Evolutionary conservation across 2,797 vertebrate genomes (phyloP), one percentile per base, ranked within the genome.

Genomic region (Enoplosus armatus): DNA sequence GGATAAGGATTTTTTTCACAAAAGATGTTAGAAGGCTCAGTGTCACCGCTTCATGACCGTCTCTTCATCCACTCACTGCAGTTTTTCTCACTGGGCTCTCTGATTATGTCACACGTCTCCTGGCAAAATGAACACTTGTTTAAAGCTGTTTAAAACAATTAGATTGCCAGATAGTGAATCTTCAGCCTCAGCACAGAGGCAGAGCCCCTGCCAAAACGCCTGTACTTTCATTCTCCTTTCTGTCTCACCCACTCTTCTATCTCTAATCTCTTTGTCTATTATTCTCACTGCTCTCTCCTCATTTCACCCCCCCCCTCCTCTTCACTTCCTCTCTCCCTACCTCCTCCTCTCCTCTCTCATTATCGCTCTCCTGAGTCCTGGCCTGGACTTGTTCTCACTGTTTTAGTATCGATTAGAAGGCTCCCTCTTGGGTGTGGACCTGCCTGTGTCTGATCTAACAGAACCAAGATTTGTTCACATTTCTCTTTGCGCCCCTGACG

Each of bases 381-480:
- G 87, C 84, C 85, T 67, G 69, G 80, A 87, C 89, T 90, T 85
- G 84, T 91, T 92, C 83, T 91, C 80, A 88, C 74, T 88, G 81
- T 85, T 91, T 92, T 84, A 90, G 77, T 89, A 92, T 93, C 45
- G 91, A 94, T 90, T 80, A 75, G 72, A 73, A 29, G 51, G 60
- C 59, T 82, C 75, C 77, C 90, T 77, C 86, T 29, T 61, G 87
- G 83, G 78, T 80, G 80, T 58, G 58, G 85, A 77, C 65, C 67
- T 76, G 79, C 71, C 75, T 74, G 68, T 74, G 86, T 92, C 89
- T 90, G 88, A 91, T 91, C 89, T 85, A 89, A 90, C 74, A 50
- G 75, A 92, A 79, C 81, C 50, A 75, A 91, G 86, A 93, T 92
- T 92, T 94, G 89, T 92, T 89, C 88, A 73, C 85, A 79, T 93